Base-by-base conservation (phyloP, 2,888 invertebrate species). In the Bombylius major region DNA sequence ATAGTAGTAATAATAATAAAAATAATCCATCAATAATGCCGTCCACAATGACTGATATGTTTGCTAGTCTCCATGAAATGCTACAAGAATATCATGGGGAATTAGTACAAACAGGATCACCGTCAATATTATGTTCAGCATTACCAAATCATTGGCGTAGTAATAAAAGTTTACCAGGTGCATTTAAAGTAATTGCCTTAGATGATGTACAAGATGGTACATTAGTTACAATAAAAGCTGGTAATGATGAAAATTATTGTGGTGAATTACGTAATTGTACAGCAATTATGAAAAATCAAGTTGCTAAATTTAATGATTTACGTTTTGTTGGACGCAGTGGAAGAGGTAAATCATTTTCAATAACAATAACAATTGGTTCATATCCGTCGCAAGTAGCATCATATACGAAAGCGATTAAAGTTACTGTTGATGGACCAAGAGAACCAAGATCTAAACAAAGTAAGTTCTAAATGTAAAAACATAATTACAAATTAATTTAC, bases 261-360 rank as follows among this genome's bases (percentile, higher is more conserved):
- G 97, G 93, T 1, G 98, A 99, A 70, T 75, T 98, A 65, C 79
- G 94, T 65, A 99, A 99, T 73, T 87, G 86, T 68, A 89, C 90
- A 6, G 92, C 98, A 1, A 84, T 93, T 63, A 93, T 98, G 88
- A 96, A 96, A 78, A 94, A 94, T 70, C 93, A 96, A 75, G 91
- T 98, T 63, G 99, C 99, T 44, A 95, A 96, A 77, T 99, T 99
- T 79, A 96, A 95, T 70, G 99, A 99, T 79, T 81, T 99, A 54
- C 80, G 99, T 68, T 99, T 99, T 75, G 96, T 99, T 55, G 98
- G 98, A 7, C 82, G 97, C 58, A 95, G 95, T 62, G 99, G 99
- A 4, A 79, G 99, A 71, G 98, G 98, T 53, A 98, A 98, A 75
- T 88, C 91, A 47, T 98, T 99, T 75, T 89, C 92, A 11, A 75